Base-by-base conservation (phyloP, 2,113 vertebrate species). In the Arothron firmamentum region DNA sequence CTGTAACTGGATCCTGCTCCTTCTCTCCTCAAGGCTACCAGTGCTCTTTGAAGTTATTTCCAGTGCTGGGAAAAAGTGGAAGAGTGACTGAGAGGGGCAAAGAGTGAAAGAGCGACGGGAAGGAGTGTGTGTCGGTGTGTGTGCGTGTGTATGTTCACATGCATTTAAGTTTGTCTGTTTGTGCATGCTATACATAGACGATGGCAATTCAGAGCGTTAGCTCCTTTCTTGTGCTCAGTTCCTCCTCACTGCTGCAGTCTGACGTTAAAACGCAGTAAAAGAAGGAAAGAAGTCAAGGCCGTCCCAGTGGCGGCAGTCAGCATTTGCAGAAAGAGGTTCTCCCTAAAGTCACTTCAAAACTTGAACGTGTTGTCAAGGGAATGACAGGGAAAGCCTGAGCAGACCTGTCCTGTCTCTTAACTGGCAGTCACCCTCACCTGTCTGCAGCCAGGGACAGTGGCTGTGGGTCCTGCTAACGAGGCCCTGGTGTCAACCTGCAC, bases 1-100 rank as follows among this genome's bases (percentile, higher is more conserved):
- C 70, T 87, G 91, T 87, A 92, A 92, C 88, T 65, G 59, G 87
- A 92, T 79, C 88, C 77, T 3, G 8, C 68, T 76, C 67, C 67
- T 59, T 67, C 84, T 62, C 83, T 88, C 79, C 84, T 88, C 87
- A 91, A 88, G 88, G 88, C 88, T 85, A 86, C 74, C 72, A 79
- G 79, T 59, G 41, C 70, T 53, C 90, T 92, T 92, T 91, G 90
- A 92, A 90, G 90, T 91, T 90, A 92, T 91, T 91, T 90, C 87
- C 62, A 90, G 89, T 75, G 80, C 87, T 89, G 87, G 86, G 90
- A 88, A 89, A 89, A 82, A 73, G 67, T 58, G 85, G 82, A 78
- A 75, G 62, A 77, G 81, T 25, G 64, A 67, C 55, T 25, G 54
- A 61, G 70, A 74, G 72, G 59, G 70, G 62, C 65, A 71, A 57